phyloP scores from a whole-genome alignment of 1,140 invertebrate genomes.

The Probaryconus sp. region DNA sequence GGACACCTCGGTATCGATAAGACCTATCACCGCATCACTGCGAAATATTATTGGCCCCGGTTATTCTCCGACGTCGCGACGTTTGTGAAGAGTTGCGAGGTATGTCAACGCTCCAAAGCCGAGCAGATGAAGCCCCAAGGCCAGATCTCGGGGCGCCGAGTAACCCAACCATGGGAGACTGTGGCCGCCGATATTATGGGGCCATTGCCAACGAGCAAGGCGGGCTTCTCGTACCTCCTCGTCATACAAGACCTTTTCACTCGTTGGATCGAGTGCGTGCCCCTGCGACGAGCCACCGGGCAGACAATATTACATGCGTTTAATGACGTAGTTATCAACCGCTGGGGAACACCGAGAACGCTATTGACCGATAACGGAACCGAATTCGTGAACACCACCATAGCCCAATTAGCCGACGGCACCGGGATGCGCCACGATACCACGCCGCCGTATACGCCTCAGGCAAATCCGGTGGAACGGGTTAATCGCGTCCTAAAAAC shows the following conservation, averaged over 20 bases:
- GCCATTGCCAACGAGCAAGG: conserved; percentile 56
- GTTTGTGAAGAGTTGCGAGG: conserved; percentile 30
- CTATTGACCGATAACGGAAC: too few relatives aligned
- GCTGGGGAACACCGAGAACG: too few relatives aligned
- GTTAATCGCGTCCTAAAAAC: too few relatives aligned
- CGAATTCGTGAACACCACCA: too few relatives aligned
- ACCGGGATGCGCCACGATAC: too few relatives aligned
- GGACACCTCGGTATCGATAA: conserved; percentile 50
- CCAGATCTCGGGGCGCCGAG: conserved; percentile 50
- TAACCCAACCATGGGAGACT: conserved; percentile 52
- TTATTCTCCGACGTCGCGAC: conserved; percentile 8
- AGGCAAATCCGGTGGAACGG: too few relatives aligned
- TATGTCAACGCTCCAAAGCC: conserved; percentile 56
- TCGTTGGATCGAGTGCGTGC: conserved; percentile 49
- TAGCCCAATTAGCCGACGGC: too few relatives aligned
- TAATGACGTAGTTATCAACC: too few relatives aligned
- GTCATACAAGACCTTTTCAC: conserved; percentile 67
- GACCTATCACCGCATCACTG: conserved; percentile 23
- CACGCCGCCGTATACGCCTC: too few relatives aligned
- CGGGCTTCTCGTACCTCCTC: conserved; percentile 64
- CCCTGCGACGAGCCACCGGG: conserved; percentile 11
- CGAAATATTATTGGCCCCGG: conserved; percentile 48
- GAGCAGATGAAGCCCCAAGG: conserved; percentile 49
- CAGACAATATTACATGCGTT: too few relatives aligned
- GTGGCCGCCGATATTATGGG: conserved; percentile 64